Percentiles rank a stretch among this genome's conserved stretches.
Evolutionary conservation across 2,888 invertebrate genomes (phyloP).

Genomic region (Morinoia aosen): DNA sequence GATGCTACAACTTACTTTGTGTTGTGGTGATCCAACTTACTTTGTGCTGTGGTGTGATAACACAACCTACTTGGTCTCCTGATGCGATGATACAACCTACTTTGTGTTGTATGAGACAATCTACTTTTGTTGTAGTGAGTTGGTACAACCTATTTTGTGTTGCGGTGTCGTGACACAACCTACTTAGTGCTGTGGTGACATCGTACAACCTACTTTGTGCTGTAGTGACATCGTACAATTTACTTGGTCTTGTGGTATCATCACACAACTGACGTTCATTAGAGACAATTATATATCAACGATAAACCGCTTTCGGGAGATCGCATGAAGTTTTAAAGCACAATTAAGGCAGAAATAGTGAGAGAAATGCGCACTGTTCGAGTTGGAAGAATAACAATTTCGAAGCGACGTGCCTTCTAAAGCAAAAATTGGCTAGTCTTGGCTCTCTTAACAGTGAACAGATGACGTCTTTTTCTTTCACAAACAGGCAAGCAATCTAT

Average conservation of each 20-base stretch:
- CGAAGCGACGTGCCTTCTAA: background rate
- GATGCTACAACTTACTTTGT: background rate
- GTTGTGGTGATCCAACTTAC: background rate
- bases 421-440: background rate
- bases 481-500: no score
- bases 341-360: background rate
- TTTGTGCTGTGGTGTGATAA: background rate
- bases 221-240: background rate
- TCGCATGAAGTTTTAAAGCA: background rate
- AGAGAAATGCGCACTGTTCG: background rate
- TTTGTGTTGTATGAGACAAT: background rate
- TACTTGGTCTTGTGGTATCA: no score
- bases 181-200: background rate
- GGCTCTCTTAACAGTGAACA: background rate
- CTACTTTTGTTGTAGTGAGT: background rate
- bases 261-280: background rate
- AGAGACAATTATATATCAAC: no score
- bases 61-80: background rate
- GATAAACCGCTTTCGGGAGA: no score
- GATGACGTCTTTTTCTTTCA: no score
- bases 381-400: background rate
- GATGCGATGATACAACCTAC: background rate
- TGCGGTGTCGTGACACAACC: background rate
- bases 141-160: background rate
- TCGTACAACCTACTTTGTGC: background rate